Evolutionary conservation across 2,113 vertebrate genomes (phyloP), one percentile per base, ranked within the genome.

Genomic region (Ptilorrhoa leucosticta): DNA sequence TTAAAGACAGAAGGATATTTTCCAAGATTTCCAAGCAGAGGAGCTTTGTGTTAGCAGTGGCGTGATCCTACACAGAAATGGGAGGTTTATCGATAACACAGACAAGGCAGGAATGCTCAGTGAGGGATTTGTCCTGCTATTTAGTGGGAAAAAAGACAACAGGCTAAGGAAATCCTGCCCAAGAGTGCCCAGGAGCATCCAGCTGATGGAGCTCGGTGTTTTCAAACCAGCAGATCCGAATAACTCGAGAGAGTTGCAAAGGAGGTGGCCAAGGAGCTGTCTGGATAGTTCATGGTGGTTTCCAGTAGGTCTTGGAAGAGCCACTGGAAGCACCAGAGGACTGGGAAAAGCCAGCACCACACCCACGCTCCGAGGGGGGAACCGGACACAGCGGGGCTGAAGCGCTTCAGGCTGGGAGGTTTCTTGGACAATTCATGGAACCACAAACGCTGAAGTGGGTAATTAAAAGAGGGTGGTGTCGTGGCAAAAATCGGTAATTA

Each of bases 351-450:
- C 70, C 93, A 87, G 82, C 2, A 4, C 66, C 3, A 1, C 16
- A 3, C 56, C 77, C 77, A 50, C 1, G 1, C 63, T 11, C 5
- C 15, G 7, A 63, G 17, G 63, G 64, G 19, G 13, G 64, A 68
- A 11, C 6, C 15, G n/a, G 42, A 13, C 24, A 2, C 7, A 0
- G 3, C 0, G 1, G 14, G 17, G 30, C 45, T 26, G 13, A 61
- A 65, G 60, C 2, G 7, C 37, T 61, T 27, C 10, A 47, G 53
- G 53, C 45, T 60, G 71, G 27, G 63, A 80, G 22, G 53, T 47
- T 64, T 44, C 58, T n/a, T 2, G 24, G 37, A 14, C 26, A 65
- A 21, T 83, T 28, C 20, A 26, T 21, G 26, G 54, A 37, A 28
- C 11, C 15, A 24, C 31, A 47, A 60, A 56, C 0, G 4, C 53